Evolutionary conservation across 2,113 vertebrate species (phyloP).

Genomic region (Chlamydotis undulata): DNA sequence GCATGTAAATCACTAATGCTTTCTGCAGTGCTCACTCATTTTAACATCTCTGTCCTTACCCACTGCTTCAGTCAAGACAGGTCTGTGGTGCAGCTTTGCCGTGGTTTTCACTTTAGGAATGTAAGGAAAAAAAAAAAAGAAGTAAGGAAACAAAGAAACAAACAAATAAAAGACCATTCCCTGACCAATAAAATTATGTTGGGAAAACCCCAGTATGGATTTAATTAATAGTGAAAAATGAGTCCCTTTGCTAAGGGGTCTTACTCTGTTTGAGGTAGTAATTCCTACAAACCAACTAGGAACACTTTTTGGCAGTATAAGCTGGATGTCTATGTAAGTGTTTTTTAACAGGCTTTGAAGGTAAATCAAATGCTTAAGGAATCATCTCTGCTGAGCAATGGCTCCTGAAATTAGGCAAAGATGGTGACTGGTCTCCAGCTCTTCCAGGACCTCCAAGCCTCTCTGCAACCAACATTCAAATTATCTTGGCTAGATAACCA

Average conservation of each 20-base stretch:
- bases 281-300: background rate
- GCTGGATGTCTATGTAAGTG: background rate
- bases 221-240: background rate
- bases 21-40: slow-evolving; percentile 1
- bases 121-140: background rate
- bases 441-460: background rate
- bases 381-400: background rate
- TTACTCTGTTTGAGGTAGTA: background rate
- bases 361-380: background rate
- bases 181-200: background rate
- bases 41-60: background rate
- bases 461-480: background rate
- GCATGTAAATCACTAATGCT: slow-evolving; percentile 9
- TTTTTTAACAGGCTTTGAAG: background rate
- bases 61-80: background rate
- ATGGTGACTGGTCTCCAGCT: background rate
- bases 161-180: background rate
- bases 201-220: background rate
- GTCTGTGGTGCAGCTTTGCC: background rate
- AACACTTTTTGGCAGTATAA: background rate
- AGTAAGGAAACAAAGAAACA: background rate
- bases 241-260: background rate
- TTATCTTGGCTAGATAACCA: background rate
- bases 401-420: background rate
- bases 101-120: background rate